Evolutionary conservation across 2,113 vertebrate genomes (phyloP).

Genomic region (Aepyceros melampus): DNA sequence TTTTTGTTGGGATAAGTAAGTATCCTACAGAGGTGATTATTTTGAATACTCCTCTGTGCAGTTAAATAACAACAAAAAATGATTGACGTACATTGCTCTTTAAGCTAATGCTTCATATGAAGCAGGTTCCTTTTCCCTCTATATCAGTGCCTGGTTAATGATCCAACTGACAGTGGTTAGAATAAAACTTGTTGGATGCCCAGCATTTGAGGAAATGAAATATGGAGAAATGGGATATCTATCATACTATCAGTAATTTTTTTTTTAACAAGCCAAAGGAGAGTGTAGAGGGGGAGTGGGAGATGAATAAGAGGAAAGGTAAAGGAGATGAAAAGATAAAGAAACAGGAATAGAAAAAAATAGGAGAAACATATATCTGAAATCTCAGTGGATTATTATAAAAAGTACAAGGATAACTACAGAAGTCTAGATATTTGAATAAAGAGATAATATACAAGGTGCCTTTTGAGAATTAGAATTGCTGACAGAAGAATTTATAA

Average conservation of each 20-base stretch:
- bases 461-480: constrained; percentile 12
- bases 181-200: not conserved
- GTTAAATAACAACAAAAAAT: not conserved
- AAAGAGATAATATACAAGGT: not conserved
- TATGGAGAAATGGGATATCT: not conserved
- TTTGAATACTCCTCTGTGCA: not conserved
- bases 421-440: not conserved
- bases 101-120: not conserved
- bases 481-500: constrained; percentile 35
- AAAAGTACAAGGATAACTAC: not conserved
- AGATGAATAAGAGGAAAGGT: not conserved
- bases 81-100: not conserved
- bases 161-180: not conserved
- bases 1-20: not conserved
- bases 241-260: not conserved
- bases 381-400: not conserved
- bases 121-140: not conserved
- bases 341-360: not conserved
- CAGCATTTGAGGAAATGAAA: not conserved
- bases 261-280: not conserved
- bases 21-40: not conserved
- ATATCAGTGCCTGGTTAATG: not conserved
- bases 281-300: not conserved
- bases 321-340: not conserved
- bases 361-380: not conserved